Evolutionary conservation across 2,888 invertebrate species (phyloP), one percentile per base, ranked within the genome.

Genomic region (Dryocosmus kuriphilus): DNA sequence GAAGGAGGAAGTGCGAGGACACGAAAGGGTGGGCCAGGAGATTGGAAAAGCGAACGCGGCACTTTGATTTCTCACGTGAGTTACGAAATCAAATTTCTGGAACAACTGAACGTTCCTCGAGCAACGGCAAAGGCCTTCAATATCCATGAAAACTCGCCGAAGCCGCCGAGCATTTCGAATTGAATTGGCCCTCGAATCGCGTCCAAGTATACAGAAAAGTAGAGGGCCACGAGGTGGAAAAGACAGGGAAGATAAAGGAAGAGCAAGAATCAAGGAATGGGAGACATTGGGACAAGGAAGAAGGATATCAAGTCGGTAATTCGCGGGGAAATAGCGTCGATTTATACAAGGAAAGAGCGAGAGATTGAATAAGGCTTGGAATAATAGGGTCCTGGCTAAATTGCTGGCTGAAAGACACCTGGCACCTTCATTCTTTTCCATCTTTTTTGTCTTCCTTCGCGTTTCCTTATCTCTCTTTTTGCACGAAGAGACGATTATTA

Each of bases 321-420:
- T 84, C 85, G 77, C 75, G 75, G 41, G 80, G 78, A 81, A 88
- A 87, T 84, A 86, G 82, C 83, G 80, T 78, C 86, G 85, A 87
- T 88, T 88, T 88, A 87, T 88, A 85, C 85, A 81, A 80, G 63
- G 81, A 82, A 85, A 82, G 85, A 76, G 79, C 77, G 81, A 79
- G 83, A 85, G 88, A 88, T 88, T 86, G 86, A 85, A 85, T 85
- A 86, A 86, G 86, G 80, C 9, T 81, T 74, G 81, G 82, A 87
- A 88, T 88, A 86, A 86, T 85, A 86, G 86, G 85, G 81, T 79
- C 79, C 80, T 82, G 80, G 82, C 81, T 81, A 79, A 87, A 84
- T 85, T 85, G 82, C 80, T 79, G 79, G 81, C 74, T 77, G 78
- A 81, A 83, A 80, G 82, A 81, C 86, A 85, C 86, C 85, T 86